Evolutionary conservation across 1,140 invertebrate genomes (phyloP).

Genomic region (Rhizoglyphus robini): DNA sequence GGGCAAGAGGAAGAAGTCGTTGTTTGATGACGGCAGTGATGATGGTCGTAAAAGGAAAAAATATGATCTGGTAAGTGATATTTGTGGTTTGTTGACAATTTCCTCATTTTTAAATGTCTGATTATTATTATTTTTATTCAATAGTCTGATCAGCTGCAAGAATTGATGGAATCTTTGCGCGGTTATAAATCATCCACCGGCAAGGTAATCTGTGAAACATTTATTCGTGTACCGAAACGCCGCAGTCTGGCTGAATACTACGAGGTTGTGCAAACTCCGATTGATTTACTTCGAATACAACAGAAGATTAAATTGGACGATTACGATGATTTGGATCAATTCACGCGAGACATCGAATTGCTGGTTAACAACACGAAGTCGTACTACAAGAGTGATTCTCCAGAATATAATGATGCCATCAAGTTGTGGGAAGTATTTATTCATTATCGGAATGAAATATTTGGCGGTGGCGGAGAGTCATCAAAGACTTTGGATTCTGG

Average conservation of each 20-base stretch:
- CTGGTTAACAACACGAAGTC: constrained; percentile 79
- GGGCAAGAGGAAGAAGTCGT: constrained; percentile 6
- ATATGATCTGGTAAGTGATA: constrained; percentile 11
- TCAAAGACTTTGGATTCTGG: not conserved
- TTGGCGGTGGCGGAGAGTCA: constrained; percentile 12
- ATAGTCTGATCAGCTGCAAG: constrained; percentile 63
- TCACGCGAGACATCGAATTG: constrained; percentile 69
- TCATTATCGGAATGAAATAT: constrained; percentile 28
- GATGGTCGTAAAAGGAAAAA: constrained; percentile 10
- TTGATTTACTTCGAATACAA: constrained; percentile 82
- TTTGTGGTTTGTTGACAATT: not conserved
- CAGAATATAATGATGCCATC: constrained; percentile 78
- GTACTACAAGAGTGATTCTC: constrained; percentile 62
- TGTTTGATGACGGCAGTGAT: not conserved
- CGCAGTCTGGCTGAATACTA: constrained; percentile 39
- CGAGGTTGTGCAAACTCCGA: constrained; percentile 64
- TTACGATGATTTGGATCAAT: constrained; percentile 74
- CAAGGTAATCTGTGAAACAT: constrained; percentile 73
- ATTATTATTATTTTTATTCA: not conserved
- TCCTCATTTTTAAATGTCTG: not conserved
- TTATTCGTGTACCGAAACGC: constrained; percentile 81
- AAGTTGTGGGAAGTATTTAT: constrained; percentile 74
- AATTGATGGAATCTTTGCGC: constrained; percentile 76
- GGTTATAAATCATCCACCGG: constrained; percentile 77
- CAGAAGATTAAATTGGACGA: constrained; percentile 92